Evolutionary conservation across 2,888 invertebrate genomes (phyloP).

Genomic region (Argyresthia albistria): DNA sequence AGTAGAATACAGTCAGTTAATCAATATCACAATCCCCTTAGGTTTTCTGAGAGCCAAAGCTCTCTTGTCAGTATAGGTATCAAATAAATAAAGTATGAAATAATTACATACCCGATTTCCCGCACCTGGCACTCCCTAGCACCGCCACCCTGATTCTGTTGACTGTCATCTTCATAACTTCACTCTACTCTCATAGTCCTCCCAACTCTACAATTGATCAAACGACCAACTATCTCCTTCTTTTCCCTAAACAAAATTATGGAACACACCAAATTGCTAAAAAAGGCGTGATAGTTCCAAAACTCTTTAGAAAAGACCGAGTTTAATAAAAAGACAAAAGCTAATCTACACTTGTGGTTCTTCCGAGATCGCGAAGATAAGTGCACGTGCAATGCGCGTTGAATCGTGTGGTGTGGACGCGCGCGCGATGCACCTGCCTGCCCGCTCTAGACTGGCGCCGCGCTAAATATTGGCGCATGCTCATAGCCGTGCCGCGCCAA

Average conservation of each 20-base stretch:
- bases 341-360: not conserved
- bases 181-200: slow-evolving; percentile 23
- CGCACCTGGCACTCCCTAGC: slow-evolving; percentile 81
- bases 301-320: not conserved
- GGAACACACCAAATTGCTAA: too few species aligned
- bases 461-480: slow-evolving; percentile 20
- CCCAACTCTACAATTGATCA: too few species aligned
- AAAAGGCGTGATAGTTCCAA: too few species aligned
- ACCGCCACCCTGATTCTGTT: slow-evolving; percentile 85
- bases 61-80: too few species aligned
- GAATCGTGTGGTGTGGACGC: slow-evolving; percentile 34
- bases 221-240: too few species aligned
- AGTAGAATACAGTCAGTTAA: too few species aligned
- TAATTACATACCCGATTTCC: slow-evolving; percentile 83
- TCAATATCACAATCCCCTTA: too few species aligned
- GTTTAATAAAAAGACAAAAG: not conserved
- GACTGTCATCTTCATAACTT: slow-evolving; percentile 79
- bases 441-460: slow-evolving; percentile 60
- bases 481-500: not conserved
- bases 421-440: slow-evolving; percentile 66
- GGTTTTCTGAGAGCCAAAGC: too few species aligned
- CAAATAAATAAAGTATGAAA: too few species aligned
- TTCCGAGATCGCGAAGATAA: slow-evolving; percentile 17
- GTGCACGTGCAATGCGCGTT: slow-evolving; percentile 51
- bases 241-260: too few species aligned